These are phyloP conservation scores for Endomychus coccineus DNA, from an alignment of 2,888 invertebrate species.

Conservation along the genomic window DNA sequence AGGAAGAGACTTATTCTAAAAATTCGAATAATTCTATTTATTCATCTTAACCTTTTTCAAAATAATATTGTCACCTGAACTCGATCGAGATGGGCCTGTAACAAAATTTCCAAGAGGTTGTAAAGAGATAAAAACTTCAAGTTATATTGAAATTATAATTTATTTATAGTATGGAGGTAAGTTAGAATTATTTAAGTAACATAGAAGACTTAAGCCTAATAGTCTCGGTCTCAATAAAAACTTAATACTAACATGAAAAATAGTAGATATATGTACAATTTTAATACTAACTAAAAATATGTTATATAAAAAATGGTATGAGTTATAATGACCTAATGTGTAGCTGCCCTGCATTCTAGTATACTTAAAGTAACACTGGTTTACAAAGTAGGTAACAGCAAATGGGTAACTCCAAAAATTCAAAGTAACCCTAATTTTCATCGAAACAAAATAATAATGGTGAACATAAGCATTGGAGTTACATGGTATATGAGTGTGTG, in stretches of 20 bases:
- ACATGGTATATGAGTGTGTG: background rate
- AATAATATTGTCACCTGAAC: too few relatives aligned
- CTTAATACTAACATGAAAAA: slow-evolving; percentile 16
- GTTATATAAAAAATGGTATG: slow-evolving; percentile 17
- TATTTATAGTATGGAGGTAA: too few relatives aligned
- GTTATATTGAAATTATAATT: too few relatives aligned
- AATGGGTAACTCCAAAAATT: background rate
- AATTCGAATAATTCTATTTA: too few relatives aligned
- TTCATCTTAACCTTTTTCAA: too few relatives aligned
- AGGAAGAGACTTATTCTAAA: too few relatives aligned
- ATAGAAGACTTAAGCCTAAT: background rate
- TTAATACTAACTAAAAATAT: slow-evolving; percentile 18
- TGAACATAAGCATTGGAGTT: background rate
- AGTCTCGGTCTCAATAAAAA: background rate
- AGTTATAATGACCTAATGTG: slow-evolving; percentile 21
- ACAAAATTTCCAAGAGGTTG: too few relatives aligned
- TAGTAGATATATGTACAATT: too few relatives aligned
- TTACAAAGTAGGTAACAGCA: background rate
- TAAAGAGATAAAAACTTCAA: too few relatives aligned
- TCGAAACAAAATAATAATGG: background rate
- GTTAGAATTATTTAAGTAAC: too few relatives aligned
- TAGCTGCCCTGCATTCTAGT: slow-evolving; percentile 13
- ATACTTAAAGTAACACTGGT: background rate
- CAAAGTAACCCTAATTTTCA: background rate
- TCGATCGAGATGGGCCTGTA: too few relatives aligned